These are phyloP conservation scores for Eupithecia centaureata DNA, from an alignment of 2,888 invertebrate genomes.

Conservation along the genomic window DNA sequence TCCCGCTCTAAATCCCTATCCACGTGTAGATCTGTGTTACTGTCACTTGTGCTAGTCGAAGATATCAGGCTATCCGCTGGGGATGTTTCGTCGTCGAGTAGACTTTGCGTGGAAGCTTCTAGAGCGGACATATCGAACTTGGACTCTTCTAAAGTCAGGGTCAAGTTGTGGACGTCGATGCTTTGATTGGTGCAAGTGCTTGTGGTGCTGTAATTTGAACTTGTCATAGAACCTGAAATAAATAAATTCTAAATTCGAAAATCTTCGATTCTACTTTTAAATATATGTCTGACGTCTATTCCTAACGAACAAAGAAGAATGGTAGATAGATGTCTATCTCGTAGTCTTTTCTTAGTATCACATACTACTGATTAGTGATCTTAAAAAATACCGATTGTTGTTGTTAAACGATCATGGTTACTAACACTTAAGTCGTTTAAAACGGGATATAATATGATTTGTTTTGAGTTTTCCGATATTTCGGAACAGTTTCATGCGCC, in stretches of 20 bases:
- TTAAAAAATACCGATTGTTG: too few relatives aligned
- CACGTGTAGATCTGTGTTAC: conserved; percentile 80
- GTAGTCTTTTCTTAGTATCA: too few relatives aligned
- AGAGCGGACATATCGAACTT: conserved; percentile 90
- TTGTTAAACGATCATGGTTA: too few relatives aligned
- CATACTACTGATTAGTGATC: too few relatives aligned
- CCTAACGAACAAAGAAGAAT: too few relatives aligned
- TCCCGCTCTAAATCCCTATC: conserved; percentile 72
- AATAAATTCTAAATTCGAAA: not conserved
- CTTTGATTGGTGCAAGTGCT: conserved; percentile 80
- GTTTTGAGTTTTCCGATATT: too few relatives aligned
- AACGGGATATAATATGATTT: too few relatives aligned
- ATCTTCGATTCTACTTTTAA: too few relatives aligned
- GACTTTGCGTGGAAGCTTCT: conserved; percentile 86
- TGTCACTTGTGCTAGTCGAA: conserved; percentile 85
- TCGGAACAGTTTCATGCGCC: too few relatives aligned
- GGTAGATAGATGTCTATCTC: too few relatives aligned
- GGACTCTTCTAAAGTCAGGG: conserved; percentile 88
- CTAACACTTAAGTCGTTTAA: too few relatives aligned
- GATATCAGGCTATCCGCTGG: conserved; percentile 91
- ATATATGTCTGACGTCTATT: too few relatives aligned
- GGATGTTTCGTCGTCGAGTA: conserved; percentile 92
- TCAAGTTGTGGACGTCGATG: conserved; percentile 79
- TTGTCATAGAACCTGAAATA: conserved; percentile 77
- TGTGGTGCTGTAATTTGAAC: conserved; percentile 81